Base-by-base conservation (phyloP, 2,113 vertebrate species). In the Panthera uncia region DNA sequence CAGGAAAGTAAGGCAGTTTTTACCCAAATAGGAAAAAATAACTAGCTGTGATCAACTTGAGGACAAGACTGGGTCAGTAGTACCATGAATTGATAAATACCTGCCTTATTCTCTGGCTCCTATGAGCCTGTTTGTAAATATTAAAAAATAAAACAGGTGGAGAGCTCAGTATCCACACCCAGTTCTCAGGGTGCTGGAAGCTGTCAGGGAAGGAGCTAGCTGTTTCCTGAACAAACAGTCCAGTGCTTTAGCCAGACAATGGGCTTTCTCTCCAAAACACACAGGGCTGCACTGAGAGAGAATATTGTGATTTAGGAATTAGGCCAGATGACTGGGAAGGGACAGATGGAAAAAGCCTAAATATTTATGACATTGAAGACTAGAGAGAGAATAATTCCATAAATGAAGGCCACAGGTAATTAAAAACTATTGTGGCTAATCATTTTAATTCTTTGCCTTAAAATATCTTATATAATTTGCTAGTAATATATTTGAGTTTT, bases 261-360 rank as follows among this genome's bases (percentile, higher is more conserved):
- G 33, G 69, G 63, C 7, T 95, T 96, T 69, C 63, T 91, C 81
- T 80, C 38, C n/a, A 48, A 61, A 81, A 93, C 29, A 57, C 50
- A 48, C 5, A 27, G 38, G 48, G 55, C 55, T 82, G 8, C 12
- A 10, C 50, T 3, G 38, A 69, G 57, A 89, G 83, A 91, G 79
- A 83, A 93, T 41, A 61, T 15, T 80, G 57, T 6, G 71, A 81
- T 69, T 97, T 69, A 88, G 61, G 85, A 97, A 84, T 87, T 89
- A 74, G 73, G 86, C 92, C 96, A 98, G 83, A 90, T 69, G 50
- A 68, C 50, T 71, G 86, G 78, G 79, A 93, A 74, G 63, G 74
- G 76, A 94, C 85, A 96, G 89, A 93, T 92, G 94, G 96, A 68
- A 85, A 91, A 76, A 96, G 82, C 25, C 27, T 89, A 93, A 81